Conservation (phyloP, 2,797 vertebrate genomes). For the Huso huso region DNA sequence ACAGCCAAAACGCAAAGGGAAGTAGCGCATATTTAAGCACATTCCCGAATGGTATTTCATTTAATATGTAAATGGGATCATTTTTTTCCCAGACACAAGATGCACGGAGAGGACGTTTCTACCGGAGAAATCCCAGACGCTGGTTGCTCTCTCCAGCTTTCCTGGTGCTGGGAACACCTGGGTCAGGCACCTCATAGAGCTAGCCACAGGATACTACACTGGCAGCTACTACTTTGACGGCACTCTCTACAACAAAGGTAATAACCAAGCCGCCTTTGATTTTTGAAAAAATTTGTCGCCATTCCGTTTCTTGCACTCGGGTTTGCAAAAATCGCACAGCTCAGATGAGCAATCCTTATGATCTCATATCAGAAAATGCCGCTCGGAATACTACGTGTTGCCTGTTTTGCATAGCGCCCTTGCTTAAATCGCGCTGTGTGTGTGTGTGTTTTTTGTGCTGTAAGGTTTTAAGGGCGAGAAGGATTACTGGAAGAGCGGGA, state of each 20-base stretch:
- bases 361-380: too few relatives aligned
- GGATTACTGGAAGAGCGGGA: slow-evolving; percentile 91
- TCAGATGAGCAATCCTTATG: too few relatives aligned
- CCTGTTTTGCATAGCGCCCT: slow-evolving; percentile 2
- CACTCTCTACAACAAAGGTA: slow-evolving; percentile 91
- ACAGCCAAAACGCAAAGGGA: too few relatives aligned
- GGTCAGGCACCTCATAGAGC: slow-evolving; percentile 90
- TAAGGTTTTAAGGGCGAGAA: slow-evolving; percentile 96
- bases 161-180: slow-evolving; percentile 94
- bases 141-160: slow-evolving; percentile 90
- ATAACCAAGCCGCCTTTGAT: neutral
- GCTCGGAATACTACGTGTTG: neutral
- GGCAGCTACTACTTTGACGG: slow-evolving; percentile 96
- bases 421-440: neutral
- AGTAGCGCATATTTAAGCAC: too few relatives aligned
- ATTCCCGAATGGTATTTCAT: too few relatives aligned
- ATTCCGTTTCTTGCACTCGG: too few relatives aligned
- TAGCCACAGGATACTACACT: slow-evolving; percentile 86
- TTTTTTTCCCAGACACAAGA: slow-evolving; percentile 69
- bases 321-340: too few relatives aligned
- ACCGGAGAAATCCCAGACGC: slow-evolving; percentile 74
- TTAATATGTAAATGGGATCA: too few relatives aligned
- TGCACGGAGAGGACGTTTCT: slow-evolving; percentile 89
- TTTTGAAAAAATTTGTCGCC: too few relatives aligned
- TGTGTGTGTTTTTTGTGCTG: slow-evolving; percentile 17